Percentiles rank a stretch among this genome's conserved stretches.
Conservation (phyloP, 1,140 invertebrate genomes). For the Sminthurides bifidus region DNA sequence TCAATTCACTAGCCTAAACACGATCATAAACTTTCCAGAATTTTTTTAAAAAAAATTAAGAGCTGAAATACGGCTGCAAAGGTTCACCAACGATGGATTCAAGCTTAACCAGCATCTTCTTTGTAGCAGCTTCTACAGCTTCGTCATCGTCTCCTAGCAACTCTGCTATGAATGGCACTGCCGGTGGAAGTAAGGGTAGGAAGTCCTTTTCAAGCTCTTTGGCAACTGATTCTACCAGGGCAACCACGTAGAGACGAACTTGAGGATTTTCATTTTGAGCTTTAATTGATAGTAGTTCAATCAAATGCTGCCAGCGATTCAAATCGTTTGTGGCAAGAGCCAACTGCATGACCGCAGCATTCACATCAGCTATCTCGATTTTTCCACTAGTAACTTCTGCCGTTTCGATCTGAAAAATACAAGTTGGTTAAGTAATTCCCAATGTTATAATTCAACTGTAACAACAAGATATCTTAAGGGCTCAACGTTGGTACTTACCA, state of each 20-base stretch:
- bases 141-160: conserved; percentile 70
- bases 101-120: conserved; percentile 58
- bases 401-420: conserved; percentile 30
- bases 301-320: conserved; percentile 31
- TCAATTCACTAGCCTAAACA: no score
- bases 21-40: no score
- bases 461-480: no score
- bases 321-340: conserved; percentile 29
- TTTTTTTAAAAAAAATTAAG: neutral
- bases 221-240: conserved; percentile 55
- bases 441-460: no score
- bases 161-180: conserved; percentile 69
- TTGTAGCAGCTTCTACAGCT: conserved; percentile 58
- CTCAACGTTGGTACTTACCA: no score
- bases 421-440: no score
- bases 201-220: conserved; percentile 68
- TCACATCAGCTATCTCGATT: conserved; percentile 19
- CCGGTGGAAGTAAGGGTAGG: conserved; percentile 64
- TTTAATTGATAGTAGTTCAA: conserved; percentile 25
- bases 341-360: conserved; percentile 22
- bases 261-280: conserved; percentile 21
- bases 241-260: conserved; percentile 44
- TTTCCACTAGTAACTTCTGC: conserved; percentile 14
- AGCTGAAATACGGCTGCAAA: conserved; percentile 44
- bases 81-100: conserved; percentile 72